Evolutionary conservation across 2,113 vertebrate species (phyloP), one percentile per base, ranked within the genome.

Genomic region (Callorhinus ursinus): DNA sequence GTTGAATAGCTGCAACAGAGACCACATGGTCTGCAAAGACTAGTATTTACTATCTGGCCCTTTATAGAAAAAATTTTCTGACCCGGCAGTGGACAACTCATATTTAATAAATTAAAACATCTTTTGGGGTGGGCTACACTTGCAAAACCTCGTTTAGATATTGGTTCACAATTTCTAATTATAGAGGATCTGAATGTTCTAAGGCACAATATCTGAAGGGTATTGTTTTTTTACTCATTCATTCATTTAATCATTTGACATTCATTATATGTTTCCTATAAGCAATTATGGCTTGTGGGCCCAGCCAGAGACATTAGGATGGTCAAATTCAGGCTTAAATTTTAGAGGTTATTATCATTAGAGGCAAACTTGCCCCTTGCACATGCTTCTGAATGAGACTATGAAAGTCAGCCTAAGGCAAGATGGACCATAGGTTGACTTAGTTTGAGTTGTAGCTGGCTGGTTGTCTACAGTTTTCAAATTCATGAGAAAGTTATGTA

Each of bases 131-230:
- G 24, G 18, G 31, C 21, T 90, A 49, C 21, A 72, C 53, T 82
- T 90, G 24, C 4, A 77, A 95, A 65, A 91, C 12, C 21, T 92
- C 24, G 26, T 65, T 94, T 85, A 81, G 26, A 53, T 93, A 15
- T 49, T 97, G 55, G 31, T n/a, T 90, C 65, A 65, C 7, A 57
- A 24, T 96, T 92, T 91, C 39, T 79, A 74, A 83, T 79, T 83
- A 33, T 86, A 65, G 21, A 65, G 46, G 33, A 59, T 49, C 42
- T 81, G 26, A 61, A 57, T 87, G 8, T 33, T 86, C 39, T 92
- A 77, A 77, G 55, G 94, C n/a, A 76, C 5, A 79, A 7, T 81
- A 69, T 79, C 61, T 83, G 21, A 36, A 84, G 12, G 13, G 5
- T 36, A 59, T 76, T 90, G 36, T 57, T 86, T 92, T 26, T 71